Percentiles rank a stretch among this genome's conserved stretches.
Evolutionary conservation across 1,140 invertebrate species (phyloP).

Genomic region (Diorhabda elongata): DNA sequence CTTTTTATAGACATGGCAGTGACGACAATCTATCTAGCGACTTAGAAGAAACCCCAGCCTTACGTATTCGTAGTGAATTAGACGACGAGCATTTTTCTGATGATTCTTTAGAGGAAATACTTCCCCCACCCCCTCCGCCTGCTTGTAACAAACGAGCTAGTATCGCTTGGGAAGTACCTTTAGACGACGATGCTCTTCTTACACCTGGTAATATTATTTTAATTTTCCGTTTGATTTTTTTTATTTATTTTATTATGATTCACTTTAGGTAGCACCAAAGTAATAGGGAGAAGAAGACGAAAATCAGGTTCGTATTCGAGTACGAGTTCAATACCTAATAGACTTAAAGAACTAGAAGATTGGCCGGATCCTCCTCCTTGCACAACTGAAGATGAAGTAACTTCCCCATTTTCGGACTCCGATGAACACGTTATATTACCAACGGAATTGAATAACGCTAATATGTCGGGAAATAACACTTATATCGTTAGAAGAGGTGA

Average conservation of each 20-base stretch:
- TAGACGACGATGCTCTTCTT: conserved; percentile 63
- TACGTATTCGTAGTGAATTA: conserved; percentile 38
- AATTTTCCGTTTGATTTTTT: background rate
- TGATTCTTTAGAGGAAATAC: conserved; percentile 73
- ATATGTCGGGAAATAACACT: conserved; percentile 62
- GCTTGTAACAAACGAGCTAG: conserved; percentile 66
- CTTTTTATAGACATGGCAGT: conserved; percentile 38
- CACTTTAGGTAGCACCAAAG: conserved; percentile 58
- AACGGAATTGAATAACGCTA: conserved; percentile 48
- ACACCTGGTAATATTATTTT: conserved; percentile 53
- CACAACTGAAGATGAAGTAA: conserved; percentile 61
- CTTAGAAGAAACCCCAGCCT: conserved; percentile 30
- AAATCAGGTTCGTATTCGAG: conserved; percentile 58
- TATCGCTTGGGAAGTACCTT: conserved; percentile 77
- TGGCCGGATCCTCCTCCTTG: conserved; percentile 64
- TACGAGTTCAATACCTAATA: conserved; percentile 57
- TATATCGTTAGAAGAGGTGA: conserved; percentile 67
- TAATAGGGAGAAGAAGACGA: conserved; percentile 58
- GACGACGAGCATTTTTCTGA: conserved; percentile 75
- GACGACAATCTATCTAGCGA: conserved; percentile 35
- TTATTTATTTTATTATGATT: background rate
- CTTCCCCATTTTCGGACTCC: conserved; percentile 65
- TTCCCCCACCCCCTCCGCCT: conserved; percentile 55
- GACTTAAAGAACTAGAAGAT: conserved; percentile 57
- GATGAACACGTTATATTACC: conserved; percentile 53